Conservation (phyloP, 2,797 vertebrate genomes). For the Crocidura indochinensis region DNA sequence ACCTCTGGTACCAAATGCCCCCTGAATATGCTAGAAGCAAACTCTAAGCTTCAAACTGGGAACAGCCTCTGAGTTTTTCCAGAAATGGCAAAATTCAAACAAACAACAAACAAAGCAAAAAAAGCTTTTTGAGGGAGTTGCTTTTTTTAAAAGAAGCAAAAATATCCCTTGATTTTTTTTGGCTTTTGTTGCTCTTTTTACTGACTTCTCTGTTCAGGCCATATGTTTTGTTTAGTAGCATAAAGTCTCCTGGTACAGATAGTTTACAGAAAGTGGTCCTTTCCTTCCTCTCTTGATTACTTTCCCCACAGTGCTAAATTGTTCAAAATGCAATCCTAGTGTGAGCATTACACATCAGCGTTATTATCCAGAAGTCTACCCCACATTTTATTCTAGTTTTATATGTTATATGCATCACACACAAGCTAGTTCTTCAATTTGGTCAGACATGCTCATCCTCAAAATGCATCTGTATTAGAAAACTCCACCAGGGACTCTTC, state of each 20-base stretch:
- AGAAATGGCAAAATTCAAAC: not conserved
- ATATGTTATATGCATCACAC: not conserved
- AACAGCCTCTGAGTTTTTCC: constrained; percentile 15
- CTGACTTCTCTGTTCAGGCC: not conserved
- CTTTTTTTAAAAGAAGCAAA: not conserved
- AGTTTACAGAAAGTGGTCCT: not conserved
- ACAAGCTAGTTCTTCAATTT: not conserved
- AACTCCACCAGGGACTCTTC: constrained; percentile 63
- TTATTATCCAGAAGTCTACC: not conserved
- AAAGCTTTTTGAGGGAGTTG: too few species aligned
- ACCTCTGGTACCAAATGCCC: too few species aligned
- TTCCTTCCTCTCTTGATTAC: not conserved
- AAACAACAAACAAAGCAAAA: too few species aligned
- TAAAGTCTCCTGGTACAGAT: not conserved
- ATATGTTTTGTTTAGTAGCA: not conserved
- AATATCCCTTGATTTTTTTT: not conserved
- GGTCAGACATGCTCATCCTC: constrained; percentile 59
- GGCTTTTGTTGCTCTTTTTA: constrained; percentile 8
- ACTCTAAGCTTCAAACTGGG: too few species aligned
- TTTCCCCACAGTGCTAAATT: constrained; percentile 49
- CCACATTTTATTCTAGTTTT: constrained; percentile 28
- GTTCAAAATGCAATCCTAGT: not conserved
- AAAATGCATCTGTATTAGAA: constrained; percentile 60
- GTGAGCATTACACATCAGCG: not conserved
- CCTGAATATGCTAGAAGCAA: too few species aligned